Evolutionary conservation across 2,113 vertebrate genomes (phyloP).

Genomic region (Galemys pyrenaicus): DNA sequence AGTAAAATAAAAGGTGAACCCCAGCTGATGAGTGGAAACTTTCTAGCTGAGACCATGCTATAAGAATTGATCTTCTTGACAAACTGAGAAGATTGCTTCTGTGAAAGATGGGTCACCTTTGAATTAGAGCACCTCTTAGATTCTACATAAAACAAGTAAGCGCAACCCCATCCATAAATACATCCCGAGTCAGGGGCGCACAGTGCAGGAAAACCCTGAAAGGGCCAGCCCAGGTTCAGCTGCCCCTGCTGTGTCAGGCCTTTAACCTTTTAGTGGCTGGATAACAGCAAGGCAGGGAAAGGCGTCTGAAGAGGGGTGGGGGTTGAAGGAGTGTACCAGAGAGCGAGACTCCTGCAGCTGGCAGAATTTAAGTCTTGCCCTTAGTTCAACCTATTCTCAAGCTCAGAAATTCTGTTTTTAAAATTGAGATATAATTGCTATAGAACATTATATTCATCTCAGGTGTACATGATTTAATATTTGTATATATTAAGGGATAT

Average conservation of each 20-base stretch:
- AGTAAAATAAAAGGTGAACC: slow-evolving; percentile 19
- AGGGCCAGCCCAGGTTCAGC: too few species aligned
- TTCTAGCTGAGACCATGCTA: not conserved
- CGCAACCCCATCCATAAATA: too few species aligned
- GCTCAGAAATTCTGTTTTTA: slow-evolving; percentile 5
- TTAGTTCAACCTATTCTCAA: not conserved
- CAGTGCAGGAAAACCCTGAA: not conserved
- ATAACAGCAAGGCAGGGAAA: not conserved
- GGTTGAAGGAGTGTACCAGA: not conserved
- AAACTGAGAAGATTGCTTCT: not conserved
- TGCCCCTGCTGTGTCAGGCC: not conserved
- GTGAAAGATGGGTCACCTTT: not conserved
- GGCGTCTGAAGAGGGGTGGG: not conserved
- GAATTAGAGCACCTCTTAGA: not conserved
- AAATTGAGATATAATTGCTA: not conserved
- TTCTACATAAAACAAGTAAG: not conserved
- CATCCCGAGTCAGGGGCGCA: not conserved
- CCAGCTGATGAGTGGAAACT: not conserved
- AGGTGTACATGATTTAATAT: not conserved
- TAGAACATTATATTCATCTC: not conserved
- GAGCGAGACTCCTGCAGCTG: not conserved
- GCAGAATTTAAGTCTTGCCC: not conserved
- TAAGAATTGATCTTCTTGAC: not conserved
- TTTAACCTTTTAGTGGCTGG: not conserved
- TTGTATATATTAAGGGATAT: not conserved